Evolutionary conservation across 2,113 vertebrate genomes (phyloP), one percentile per base, ranked within the genome.

Genomic region (Dipodomys merriami): DNA sequence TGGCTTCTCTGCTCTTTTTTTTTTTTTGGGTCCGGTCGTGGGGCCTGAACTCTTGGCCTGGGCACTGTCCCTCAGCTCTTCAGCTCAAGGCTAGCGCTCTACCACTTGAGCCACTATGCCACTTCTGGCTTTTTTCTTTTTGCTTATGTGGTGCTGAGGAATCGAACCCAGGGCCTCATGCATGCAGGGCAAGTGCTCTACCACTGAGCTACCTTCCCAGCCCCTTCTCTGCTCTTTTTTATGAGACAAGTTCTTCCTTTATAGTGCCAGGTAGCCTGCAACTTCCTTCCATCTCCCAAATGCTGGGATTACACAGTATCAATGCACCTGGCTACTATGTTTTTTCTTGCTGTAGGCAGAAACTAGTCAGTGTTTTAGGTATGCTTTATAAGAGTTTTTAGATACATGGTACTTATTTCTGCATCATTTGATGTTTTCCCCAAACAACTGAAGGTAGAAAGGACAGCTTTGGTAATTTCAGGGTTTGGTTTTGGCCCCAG

Each of bases 381-480:
- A 79, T 46, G 20, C 83, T 90, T 78, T 68, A 22, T 77, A 71
- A 86, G 83, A 76, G 35, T 91, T 53, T 89, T 49, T 74, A 86
- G 15, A 33, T 30, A 77, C n/a, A 64, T 11, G 10, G 25, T 87
- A 83, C 49, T 62, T 84, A 80, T 64, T 94, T 96, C 72, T 87
- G 88, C 57, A 68, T 20, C 23, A 64, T 74, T 86, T 72, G 57
- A 46, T 94, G 82, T 60, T 91, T 30, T 89, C 33, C 76, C 30
- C 91, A n/a, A 83, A 83, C 44, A 53, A 5, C 20, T n/a, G 23
- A 83, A 92, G 76, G 65, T 90, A 81, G 80, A 94, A 76, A 84
- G 29, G 46, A 46, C n/a, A 53, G 6, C 79, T 60, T 88, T 88
- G 67, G 11, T 25, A 82, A 80, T 80, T 94, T 81, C 79, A 33